phyloP scores from a whole-genome alignment of 2,888 invertebrate genomes.

The Theristus sp. region DNA sequence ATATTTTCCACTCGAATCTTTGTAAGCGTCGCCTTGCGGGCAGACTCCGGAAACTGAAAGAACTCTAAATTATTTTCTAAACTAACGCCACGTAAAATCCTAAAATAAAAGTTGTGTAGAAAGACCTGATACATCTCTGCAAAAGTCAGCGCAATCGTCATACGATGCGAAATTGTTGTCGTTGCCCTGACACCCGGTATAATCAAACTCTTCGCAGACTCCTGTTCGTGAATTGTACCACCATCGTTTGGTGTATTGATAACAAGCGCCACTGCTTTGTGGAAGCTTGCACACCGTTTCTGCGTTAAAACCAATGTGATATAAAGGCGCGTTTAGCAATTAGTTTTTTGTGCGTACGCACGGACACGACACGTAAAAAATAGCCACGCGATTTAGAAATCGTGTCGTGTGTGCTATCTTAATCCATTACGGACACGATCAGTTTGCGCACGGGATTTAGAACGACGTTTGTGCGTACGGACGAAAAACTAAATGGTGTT shows the following conservation, averaged over 20 bases:
- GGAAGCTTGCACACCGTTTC: background rate
- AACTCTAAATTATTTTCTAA: too few species aligned
- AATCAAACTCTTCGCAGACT: background rate
- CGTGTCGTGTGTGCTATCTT: too few species aligned
- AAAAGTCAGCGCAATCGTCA: background rate
- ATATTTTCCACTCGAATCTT: slow-evolving; percentile 15
- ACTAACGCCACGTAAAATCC: background rate
- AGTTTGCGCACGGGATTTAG: too few species aligned
- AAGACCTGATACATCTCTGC: background rate
- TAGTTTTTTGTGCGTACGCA: too few species aligned
- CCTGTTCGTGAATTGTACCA: background rate
- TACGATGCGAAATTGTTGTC: background rate
- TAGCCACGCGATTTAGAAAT: too few species aligned
- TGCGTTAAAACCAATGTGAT: too few species aligned
- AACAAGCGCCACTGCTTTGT: background rate
- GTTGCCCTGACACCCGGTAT: background rate
- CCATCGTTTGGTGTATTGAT: background rate
- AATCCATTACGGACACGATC: too few species aligned
- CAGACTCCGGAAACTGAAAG: slow-evolving; percentile 16
- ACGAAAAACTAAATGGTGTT: too few species aligned
- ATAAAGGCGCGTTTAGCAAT: too few species aligned
- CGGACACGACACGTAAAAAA: too few species aligned
- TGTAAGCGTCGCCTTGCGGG: slow-evolving; percentile 17
- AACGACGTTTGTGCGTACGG: too few species aligned
- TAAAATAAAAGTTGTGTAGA: too few species aligned